Base-by-base conservation (phyloP, 2,797 vertebrate species). In the Anguilla marmorata region DNA sequence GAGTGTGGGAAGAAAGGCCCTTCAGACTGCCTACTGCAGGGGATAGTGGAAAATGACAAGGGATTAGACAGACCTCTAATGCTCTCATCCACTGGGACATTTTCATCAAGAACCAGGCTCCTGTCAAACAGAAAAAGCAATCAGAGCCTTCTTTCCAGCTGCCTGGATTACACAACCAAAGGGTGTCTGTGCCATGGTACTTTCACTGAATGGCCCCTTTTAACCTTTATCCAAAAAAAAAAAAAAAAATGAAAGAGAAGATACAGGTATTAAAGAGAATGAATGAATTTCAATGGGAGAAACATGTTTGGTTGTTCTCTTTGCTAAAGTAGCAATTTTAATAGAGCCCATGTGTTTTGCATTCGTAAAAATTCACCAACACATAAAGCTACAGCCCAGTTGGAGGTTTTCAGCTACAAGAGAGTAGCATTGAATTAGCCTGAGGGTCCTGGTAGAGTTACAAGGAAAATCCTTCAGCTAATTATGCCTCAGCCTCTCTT, bases 141-240 rank as follows among this genome's bases (percentile, higher is more conserved):
- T 89, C 37, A 82, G 60, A 72, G 58, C 74, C 72, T 86, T 82
- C 52, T 87, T 69, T 60, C 72, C 60, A 14, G 56, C 84, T 80
- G 41, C 54, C 76, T 27, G 84, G 87, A 87, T 84, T 58, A 76
- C 56, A 84, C 45, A 16, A 60, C 85, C 11, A 41, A 63, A 76
- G 86, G 84, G 85, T 87, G 84, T n/a, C 63, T 45, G 82, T 82
- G 86, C 94, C 93, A 92, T 93, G 94, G 93, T 90, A 92, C 95
- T 96, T 96, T 95, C 95, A 95, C 96, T 95, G 95, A 95, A 89
- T 92, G 94, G 95, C 93, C 91, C 95, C 95, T 96, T 95, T 95
- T 95, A 96, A 96, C 95, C 88, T 92, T 94, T 94, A 93, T 91
- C 95, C 95, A 96, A 96, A 95, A 96, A 96, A 95, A 88, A 79